Evolutionary conservation across 2,797 vertebrate genomes (phyloP).

Genomic region (Vireo griseus): DNA sequence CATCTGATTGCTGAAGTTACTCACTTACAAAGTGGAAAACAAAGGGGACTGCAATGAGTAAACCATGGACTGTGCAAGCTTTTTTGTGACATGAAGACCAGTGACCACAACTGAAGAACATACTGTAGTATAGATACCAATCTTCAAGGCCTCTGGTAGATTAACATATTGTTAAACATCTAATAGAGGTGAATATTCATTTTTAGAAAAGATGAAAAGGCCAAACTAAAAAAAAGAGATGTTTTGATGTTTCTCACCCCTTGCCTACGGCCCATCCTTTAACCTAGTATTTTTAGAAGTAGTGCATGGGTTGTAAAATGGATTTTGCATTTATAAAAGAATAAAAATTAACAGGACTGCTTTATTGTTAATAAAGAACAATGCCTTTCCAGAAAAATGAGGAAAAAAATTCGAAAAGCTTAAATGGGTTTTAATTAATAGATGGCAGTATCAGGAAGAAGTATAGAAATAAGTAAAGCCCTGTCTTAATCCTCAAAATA

Average conservation of each 20-base stretch:
- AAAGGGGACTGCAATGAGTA: not conserved
- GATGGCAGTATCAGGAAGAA: not conserved
- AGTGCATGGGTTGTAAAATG: not conserved
- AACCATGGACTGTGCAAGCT: not conserved
- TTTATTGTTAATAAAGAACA: not conserved
- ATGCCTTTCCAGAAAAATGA: not conserved
- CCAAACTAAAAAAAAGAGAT: not conserved
- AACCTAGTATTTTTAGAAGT: not conserved
- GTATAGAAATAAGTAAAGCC: not conserved
- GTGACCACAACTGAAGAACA: not conserved
- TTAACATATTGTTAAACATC: not conserved
- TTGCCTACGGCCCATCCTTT: not conserved
- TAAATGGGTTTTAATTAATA: not conserved
- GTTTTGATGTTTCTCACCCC: not conserved
- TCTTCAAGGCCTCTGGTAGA: not conserved
- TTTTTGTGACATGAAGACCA: not conserved
- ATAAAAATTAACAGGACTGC: not conserved
- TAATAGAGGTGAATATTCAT: not conserved
- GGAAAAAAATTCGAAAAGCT: not conserved
- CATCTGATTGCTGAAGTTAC: not conserved
- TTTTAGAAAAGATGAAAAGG: not conserved
- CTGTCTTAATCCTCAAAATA: not conserved
- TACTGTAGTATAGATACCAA: not conserved
- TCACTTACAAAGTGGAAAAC: not conserved
- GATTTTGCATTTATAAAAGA: not conserved